Conservation (phyloP, 2,888 invertebrate species). For the Fragum whitleyi region DNA sequence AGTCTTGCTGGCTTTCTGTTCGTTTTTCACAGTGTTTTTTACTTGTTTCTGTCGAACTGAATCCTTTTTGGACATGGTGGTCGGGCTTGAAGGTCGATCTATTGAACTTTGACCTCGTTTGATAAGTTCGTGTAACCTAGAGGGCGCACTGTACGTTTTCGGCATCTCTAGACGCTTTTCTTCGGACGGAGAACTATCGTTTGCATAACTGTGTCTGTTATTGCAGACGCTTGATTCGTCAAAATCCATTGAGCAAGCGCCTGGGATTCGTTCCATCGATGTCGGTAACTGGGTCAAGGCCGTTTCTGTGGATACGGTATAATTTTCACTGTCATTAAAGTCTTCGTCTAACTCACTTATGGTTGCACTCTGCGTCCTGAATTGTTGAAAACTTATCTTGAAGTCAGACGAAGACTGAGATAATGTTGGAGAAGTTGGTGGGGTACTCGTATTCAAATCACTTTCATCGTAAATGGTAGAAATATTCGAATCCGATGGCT, state of each 20-base stretch:
- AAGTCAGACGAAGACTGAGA: slow-evolving; percentile 38
- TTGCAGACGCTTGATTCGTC: slow-evolving; percentile 3
- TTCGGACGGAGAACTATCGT: slow-evolving; percentile 40
- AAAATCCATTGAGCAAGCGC: slow-evolving; percentile 4
- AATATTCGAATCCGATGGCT: background rate
- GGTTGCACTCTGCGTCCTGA: slow-evolving; percentile 41
- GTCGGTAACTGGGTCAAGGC: slow-evolving; percentile 14
- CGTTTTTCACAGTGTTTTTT: slow-evolving; percentile 88
- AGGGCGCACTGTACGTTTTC: slow-evolving; percentile 54
- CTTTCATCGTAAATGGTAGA: background rate
- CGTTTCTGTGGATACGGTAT: slow-evolving; percentile 25
- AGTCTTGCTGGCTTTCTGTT: slow-evolving; percentile 98
- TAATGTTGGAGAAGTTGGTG: slow-evolving; percentile 27
- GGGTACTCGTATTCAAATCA: background rate
- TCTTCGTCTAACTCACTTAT: slow-evolving; percentile 39
- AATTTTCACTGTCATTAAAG: background rate
- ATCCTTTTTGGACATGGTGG: slow-evolving; percentile 77
- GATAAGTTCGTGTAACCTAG: slow-evolving; percentile 46
- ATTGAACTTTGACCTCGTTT: slow-evolving; percentile 3
- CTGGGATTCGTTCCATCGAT: background rate
- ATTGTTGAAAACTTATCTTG: slow-evolving; percentile 42
- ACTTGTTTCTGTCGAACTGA: slow-evolving; percentile 65
- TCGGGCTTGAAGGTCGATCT: slow-evolving; percentile 54
- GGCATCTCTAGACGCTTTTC: slow-evolving; percentile 16
- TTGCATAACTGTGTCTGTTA: slow-evolving; percentile 41